phyloP scores from a whole-genome alignment of 2,797 vertebrate species.

The Myripristis jacobus region DNA sequence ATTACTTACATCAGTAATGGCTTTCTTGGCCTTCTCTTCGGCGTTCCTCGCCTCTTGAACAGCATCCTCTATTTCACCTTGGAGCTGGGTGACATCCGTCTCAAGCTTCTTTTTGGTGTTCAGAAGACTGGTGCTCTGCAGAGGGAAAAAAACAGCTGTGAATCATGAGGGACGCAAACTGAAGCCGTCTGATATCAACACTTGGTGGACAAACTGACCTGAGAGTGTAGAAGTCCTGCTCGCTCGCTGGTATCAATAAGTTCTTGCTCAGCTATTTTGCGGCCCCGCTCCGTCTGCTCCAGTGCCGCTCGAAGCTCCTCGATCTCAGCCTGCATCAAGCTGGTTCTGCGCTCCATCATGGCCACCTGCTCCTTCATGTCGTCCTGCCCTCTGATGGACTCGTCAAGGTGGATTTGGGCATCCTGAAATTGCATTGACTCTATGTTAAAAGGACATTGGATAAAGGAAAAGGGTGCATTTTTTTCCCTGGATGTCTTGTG shows the following conservation, averaged over 20 bases:
- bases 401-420: conserved; percentile 88
- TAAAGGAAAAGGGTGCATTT: too few relatives aligned
- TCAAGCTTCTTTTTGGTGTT: conserved; percentile 87
- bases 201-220: conserved; percentile 33
- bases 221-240: conserved; percentile 78
- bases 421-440: conserved; percentile 77
- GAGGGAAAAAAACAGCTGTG: conserved; percentile 28
- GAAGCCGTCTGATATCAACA: background rate
- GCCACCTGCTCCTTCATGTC: conserved; percentile 91
- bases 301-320: conserved; percentile 85
- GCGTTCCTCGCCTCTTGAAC: conserved; percentile 86
- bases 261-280: conserved; percentile 66
- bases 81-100: conserved; percentile 82
- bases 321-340: conserved; percentile 88
- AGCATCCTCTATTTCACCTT: conserved; percentile 85
- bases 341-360: conserved; percentile 86
- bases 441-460: conserved; percentile 18
- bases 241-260: conserved; percentile 69
- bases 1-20: conserved; percentile 86
- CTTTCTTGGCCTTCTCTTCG: conserved; percentile 90
- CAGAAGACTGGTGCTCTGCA: conserved; percentile 84
- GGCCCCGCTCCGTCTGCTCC: conserved; percentile 69
- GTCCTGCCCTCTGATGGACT: conserved; percentile 84
- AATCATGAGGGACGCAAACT: background rate
- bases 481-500: too few relatives aligned